These are phyloP conservation scores for Zygaena filipendulae DNA, from an alignment of 2,888 invertebrate genomes.

Conservation along the genomic window DNA sequence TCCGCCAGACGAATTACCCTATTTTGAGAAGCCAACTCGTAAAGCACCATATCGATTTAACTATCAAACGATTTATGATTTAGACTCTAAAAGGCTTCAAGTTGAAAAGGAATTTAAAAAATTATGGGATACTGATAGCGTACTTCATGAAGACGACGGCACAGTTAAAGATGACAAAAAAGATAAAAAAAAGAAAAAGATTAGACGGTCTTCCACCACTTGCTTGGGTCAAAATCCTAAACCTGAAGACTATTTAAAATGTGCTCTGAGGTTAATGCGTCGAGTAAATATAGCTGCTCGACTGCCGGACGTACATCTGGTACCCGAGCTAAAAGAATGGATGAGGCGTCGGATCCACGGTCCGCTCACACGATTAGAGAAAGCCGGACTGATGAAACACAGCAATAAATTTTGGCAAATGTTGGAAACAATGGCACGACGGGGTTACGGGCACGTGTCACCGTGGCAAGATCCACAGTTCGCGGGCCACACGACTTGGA, in stretches of 20 bases:
- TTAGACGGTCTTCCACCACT: constrained; percentile 26
- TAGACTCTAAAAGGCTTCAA: constrained; percentile 32
- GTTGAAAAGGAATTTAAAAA: constrained; percentile 42
- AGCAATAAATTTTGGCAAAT: constrained; percentile 34
- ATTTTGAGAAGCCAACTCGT: constrained; percentile 38
- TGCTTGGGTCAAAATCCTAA: constrained; percentile 37
- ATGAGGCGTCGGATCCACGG: constrained; percentile 48
- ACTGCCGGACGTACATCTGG: constrained; percentile 43
- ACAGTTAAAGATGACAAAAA: constrained; percentile 21
- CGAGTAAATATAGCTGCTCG: constrained; percentile 40
- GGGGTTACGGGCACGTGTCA: constrained; percentile 30
- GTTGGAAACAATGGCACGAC: constrained; percentile 26
- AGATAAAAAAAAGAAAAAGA: constrained; percentile 24
- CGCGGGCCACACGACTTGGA: constrained; percentile 33
- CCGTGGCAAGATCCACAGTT: constrained; percentile 28
- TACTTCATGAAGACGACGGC: constrained; percentile 28
- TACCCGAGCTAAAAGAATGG: constrained; percentile 51
- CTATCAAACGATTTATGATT: constrained; percentile 43
- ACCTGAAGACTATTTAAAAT: constrained; percentile 43
- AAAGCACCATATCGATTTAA: constrained; percentile 31
- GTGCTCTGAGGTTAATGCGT: constrained; percentile 37
- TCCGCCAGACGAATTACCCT: constrained; percentile 36
- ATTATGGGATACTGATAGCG: constrained; percentile 48
- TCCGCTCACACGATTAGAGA: constrained; percentile 24
- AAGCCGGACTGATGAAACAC: constrained; percentile 23